phyloP scores from a whole-genome alignment of 1,140 invertebrate genomes.

The Hermetia illucens region DNA sequence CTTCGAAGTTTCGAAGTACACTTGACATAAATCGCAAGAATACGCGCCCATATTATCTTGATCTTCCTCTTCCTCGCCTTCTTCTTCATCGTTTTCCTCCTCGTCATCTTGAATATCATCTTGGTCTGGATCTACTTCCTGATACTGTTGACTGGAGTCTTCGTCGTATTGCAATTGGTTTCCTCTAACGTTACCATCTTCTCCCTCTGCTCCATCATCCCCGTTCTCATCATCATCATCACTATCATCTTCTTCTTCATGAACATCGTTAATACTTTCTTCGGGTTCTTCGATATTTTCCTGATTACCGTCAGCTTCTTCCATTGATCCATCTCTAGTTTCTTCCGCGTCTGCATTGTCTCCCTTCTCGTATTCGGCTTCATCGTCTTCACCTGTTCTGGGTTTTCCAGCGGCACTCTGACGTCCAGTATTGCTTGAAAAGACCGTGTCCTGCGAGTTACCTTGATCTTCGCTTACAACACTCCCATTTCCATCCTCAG shows the following conservation, averaged over 20 bases:
- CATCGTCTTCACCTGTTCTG: constrained; percentile 1
- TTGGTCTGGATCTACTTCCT: too few species aligned
- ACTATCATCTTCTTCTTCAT: constrained; percentile 2
- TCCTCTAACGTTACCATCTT: neutral
- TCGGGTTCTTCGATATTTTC: neutral
- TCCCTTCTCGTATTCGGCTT: constrained; percentile 9
- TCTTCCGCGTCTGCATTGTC: too few species aligned
- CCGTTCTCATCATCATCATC: neutral
- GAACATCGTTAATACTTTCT: neutral
- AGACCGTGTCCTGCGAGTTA: constrained; percentile 5
- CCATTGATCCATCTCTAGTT: neutral
- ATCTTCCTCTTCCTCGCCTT: constrained; percentile 3
- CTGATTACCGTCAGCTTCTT: constrained; percentile 1
- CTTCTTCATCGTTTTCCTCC: constrained; percentile 6
- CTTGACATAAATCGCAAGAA: constrained; percentile 29
- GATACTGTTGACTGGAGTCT: too few species aligned
- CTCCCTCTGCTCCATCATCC: constrained; percentile 1
- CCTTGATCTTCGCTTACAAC: neutral
- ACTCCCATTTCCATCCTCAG: too few species aligned
- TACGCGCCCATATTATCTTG: constrained; percentile 9
- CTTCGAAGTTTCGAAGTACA: constrained; percentile 27
- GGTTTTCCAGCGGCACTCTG: neutral
- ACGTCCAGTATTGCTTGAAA: constrained; percentile 1
- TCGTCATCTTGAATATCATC: constrained; percentile 4
- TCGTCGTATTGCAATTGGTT: too few species aligned